phyloP scores from a whole-genome alignment of 1,140 invertebrate species.

The Musca domestica region DNA sequence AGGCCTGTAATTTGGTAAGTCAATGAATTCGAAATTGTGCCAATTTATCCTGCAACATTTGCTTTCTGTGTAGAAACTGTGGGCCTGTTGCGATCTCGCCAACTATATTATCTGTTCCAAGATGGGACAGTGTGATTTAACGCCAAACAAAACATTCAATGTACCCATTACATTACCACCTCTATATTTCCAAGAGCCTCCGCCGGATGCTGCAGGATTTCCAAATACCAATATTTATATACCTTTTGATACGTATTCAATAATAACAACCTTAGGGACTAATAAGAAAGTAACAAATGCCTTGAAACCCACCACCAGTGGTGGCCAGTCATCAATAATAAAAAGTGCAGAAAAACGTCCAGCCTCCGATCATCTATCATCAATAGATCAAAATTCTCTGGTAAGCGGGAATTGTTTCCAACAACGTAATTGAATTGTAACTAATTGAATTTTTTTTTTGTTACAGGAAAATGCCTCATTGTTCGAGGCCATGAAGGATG shows the following conservation, averaged over 20 bases:
- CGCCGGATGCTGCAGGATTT: constrained; percentile 37
- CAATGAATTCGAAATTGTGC: neutral
- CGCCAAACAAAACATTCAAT: constrained; percentile 41
- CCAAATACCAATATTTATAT: constrained; percentile 48
- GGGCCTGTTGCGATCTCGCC: constrained; percentile 92
- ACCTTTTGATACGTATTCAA: constrained; percentile 37
- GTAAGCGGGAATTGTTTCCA: neutral
- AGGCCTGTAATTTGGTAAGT: constrained; percentile 61
- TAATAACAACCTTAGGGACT: constrained; percentile 11
- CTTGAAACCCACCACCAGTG: constrained; percentile 14
- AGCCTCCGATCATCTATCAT: constrained; percentile 18
- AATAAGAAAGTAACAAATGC: constrained; percentile 13
- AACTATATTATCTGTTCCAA: constrained; percentile 76
- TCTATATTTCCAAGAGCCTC: constrained; percentile 45
- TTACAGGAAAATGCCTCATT: constrained; percentile 19
- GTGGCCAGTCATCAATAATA: constrained; percentile 11
- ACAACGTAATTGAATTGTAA: too few species aligned
- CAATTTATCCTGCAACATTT: constrained; percentile 13
- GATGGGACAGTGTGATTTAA: constrained; percentile 41
- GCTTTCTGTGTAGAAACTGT: constrained; percentile 75
- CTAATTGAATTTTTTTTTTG: neutral
- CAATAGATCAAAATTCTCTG: constrained; percentile 26
- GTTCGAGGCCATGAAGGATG: constrained; percentile 18
- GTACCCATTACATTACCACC: constrained; percentile 45
- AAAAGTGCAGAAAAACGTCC: constrained; percentile 21